phyloP scores from a whole-genome alignment of 2,113 vertebrate genomes.

The Lycaon pictus region DNA sequence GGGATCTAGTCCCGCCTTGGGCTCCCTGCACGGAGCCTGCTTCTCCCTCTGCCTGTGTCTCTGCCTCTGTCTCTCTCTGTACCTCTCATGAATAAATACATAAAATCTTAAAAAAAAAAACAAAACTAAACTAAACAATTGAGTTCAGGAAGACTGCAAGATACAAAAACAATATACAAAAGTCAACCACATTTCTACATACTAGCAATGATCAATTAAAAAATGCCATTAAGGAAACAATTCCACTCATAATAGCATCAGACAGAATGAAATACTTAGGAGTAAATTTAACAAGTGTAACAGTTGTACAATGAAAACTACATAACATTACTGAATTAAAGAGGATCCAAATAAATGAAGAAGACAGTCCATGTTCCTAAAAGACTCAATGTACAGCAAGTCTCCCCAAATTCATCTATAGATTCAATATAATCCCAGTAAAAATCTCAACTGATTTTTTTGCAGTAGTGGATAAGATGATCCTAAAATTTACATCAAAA shows the following conservation, averaged over 20 bases:
- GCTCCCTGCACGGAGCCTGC: no score
- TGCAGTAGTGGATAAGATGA: background rate
- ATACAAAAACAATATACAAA: background rate
- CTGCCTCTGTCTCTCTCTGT: no score
- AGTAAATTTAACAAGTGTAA: background rate
- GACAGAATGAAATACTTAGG: background rate
- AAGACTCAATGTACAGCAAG: background rate
- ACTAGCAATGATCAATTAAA: background rate
- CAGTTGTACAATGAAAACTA: conserved; percentile 15
- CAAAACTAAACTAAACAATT: no score
- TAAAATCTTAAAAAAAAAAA: no score
- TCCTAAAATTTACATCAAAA: conserved; percentile 22
- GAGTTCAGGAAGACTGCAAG: background rate
- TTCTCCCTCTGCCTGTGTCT: no score
- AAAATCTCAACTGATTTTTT: background rate
- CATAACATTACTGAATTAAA: background rate
- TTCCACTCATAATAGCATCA: background rate
- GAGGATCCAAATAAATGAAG: background rate
- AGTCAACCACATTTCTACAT: background rate
- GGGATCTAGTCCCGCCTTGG: no score
- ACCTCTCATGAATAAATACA: no score
- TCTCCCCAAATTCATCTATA: background rate
- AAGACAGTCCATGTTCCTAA: background rate
- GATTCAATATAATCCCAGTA: background rate
- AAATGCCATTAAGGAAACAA: conserved; percentile 2